Base-by-base conservation (phyloP, 2,888 invertebrate genomes). In the Ophraella communa region DNA sequence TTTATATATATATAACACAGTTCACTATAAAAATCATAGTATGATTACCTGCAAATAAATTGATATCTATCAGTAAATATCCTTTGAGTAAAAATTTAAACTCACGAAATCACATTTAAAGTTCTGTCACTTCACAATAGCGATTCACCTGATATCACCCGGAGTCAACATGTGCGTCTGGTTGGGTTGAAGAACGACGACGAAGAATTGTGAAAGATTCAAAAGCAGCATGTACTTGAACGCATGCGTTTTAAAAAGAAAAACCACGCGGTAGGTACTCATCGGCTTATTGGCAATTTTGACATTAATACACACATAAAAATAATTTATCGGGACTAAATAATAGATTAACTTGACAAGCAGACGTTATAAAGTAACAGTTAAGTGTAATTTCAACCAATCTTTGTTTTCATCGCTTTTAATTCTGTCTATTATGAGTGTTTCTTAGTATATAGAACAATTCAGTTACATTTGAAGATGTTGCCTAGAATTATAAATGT, bases 221-320 rank as follows among this genome's bases (percentile, higher is more conserved):
- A 77, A 77, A 57, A 78, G 77, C 77, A 76, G 75, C 77, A 72
- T 75, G 77, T 71, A 71, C 65, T 68, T 64, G 62, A 69, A 77
- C 77, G 76, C 78, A 75, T 76, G 78, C 78, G 78, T 54, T 49
- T 44, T 59, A 17, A 47, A 42, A 30, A 27, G 35, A 35, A 54
- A 49, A 5, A 59, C 47, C 64, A 64, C 64, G 64, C 58, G 64
- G 59, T 64, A 44, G 53, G 54, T 39, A 39, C 49, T 24, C 23
- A 21, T 39, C 24, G 35, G 18, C 39, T 39, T 39, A 23, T 49
- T 53, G 39, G 54, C 24, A 54, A 20, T 54, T 35, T 39, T 54
- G 42, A 27, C 54, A 54, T 39, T 42, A 23, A 30, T 27, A 54
- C 54, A 54, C 42, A 39, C 23, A 42, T 39, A 39, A 35, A 35